Evolutionary conservation across 2,113 vertebrate species (phyloP), one percentile per base, ranked within the genome.

Genomic region (Australoheros scitulus): DNA sequence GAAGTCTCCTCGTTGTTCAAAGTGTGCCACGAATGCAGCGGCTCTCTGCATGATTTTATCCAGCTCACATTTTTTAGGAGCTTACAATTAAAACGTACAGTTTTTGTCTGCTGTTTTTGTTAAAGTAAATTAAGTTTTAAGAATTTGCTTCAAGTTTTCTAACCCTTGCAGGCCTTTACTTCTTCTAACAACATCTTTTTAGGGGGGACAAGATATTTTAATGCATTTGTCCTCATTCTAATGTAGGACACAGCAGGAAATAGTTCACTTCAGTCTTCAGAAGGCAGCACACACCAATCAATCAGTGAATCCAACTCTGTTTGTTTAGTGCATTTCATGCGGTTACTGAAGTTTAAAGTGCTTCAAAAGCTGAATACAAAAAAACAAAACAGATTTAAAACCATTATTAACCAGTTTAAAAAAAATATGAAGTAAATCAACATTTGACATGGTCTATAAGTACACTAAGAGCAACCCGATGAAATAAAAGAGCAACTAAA

Each of bases 21-120:
- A 88, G 63, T 82, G 83, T 88, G 85, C 70, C 68, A 76, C 76
- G 0, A 52, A 79, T 76, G 52, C 43, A 1, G 59, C 61, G 41
- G 74, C 55, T 29, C 47, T n/a, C 68, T 32, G 68, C 26, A 11
- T 55, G 26, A n/a, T 55, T 55, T 55, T 34, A 72, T 55, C 29
- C 52, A 55, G 17, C 68, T 72, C 68, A 14, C 65, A 55, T 52
- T 70, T 70, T 52, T 52, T 52, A 70, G 50, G 18, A 32, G 43
- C 50, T 70, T 52, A 32, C 65, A 32, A 20, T 70, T 70, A 52
- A 32, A 43, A 52, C 11, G 10, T 52, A 6, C 24, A 52, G 10
- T 70, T 70, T 70, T 43, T 70, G 17, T 70, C 52, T 70, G 65
- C 11, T 52, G 17, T 32, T 20, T 70, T 52, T 52, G 65, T 70